A percentile compares a stretch with the other conserved stretches of the same genome.
Evolutionary conservation across 1,140 invertebrate genomes (phyloP).

Genomic region (Diorhabda sublineata): DNA sequence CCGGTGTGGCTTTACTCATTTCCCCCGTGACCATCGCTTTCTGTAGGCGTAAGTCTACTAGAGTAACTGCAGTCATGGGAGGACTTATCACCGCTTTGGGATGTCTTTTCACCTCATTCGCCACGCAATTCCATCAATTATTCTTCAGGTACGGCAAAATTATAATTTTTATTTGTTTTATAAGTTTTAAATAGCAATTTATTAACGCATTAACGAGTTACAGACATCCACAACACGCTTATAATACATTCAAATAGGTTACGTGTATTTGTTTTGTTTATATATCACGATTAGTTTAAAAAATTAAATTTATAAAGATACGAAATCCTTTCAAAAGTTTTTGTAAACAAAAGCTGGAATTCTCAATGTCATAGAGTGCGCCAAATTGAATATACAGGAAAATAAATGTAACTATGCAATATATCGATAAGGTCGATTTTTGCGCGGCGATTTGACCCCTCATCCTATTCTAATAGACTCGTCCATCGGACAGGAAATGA

Average conservation of each 20-base stretch:
- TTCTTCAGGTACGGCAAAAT: conserved; percentile 70
- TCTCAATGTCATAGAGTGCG: no score
- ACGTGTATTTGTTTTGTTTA: neutral
- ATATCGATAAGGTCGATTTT: no score
- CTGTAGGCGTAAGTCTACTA: conserved; percentile 79
- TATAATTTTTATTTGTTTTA: neutral
- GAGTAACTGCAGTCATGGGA: conserved; percentile 83
- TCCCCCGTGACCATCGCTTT: conserved; percentile 81
- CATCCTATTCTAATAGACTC: no score
- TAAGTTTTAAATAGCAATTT: neutral
- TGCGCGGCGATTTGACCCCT: no score
- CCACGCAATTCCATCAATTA: conserved; percentile 82
- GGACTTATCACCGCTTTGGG: conserved; percentile 80
- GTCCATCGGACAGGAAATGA: no score
- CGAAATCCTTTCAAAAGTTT: no score
- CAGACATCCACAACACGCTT: no score
- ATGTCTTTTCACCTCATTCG: conserved; percentile 83
- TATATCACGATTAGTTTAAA: neutral
- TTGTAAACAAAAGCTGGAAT: no score
- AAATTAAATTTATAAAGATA: no score
- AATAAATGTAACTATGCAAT: no score
- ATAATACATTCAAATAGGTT: neutral
- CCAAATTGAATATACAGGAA: no score
- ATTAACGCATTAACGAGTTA: neutral
- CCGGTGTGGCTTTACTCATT: conserved; percentile 72